phyloP scores from a whole-genome alignment of 2,113 vertebrate species.

The Chlorodrepanis virens region DNA sequence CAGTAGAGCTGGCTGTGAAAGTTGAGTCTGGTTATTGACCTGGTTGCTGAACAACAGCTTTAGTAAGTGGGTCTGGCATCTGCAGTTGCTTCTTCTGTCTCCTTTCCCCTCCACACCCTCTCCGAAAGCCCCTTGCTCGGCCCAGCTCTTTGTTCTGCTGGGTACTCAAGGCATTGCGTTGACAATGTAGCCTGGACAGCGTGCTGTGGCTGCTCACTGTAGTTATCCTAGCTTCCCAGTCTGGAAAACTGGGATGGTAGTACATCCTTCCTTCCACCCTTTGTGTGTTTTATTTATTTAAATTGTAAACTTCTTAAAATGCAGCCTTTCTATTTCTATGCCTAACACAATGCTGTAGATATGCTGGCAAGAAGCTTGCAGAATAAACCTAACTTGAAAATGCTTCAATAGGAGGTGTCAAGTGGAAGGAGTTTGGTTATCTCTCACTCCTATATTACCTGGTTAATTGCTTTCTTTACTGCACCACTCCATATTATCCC shows the following conservation, averaged over 20 bases:
- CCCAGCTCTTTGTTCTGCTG: not conserved
- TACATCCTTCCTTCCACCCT: constrained; percentile 46
- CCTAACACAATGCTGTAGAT: not conserved
- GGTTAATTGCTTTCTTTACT: constrained; percentile 3
- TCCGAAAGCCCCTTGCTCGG: fast-evolving
- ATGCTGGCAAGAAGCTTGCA: not conserved
- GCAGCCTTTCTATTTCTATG: not conserved
- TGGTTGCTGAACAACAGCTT: not conserved
- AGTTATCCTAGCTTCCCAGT: not conserved
- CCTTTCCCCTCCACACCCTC: not conserved
- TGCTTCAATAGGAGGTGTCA: not conserved
- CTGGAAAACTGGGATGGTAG: constrained; percentile 1
- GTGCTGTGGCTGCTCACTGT: not conserved
- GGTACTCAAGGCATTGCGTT: not conserved
- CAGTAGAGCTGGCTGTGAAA: constrained; percentile 5
- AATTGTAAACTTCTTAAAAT: constrained; percentile 7
- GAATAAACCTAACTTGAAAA: not conserved
- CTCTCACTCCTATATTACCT: not conserved
- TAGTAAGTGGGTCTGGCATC: not conserved
- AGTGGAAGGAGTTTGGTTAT: not conserved
- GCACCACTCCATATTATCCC: not conserved
- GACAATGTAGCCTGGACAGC: not conserved
- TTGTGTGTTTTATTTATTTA: constrained; percentile 49
- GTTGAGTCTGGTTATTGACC: not conserved
- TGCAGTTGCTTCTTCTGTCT: not conserved